These are phyloP conservation scores for Ochlodes sylvanus DNA, from an alignment of 2,888 invertebrate species.

Conservation along the genomic window DNA sequence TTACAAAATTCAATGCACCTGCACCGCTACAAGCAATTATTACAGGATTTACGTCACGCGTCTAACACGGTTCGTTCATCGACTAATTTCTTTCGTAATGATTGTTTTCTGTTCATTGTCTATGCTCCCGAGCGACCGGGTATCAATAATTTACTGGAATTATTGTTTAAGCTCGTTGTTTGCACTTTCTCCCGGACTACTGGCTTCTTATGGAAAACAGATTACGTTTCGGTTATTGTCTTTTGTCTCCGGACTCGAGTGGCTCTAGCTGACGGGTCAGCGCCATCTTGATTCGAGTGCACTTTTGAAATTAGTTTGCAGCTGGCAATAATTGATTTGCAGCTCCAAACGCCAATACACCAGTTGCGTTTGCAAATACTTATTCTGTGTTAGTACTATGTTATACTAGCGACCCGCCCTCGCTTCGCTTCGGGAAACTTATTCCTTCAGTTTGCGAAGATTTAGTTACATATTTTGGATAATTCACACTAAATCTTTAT, in stretches of 20 bases:
- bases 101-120: conserved; percentile 49
- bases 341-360: conserved; percentile 13
- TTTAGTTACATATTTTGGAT: no score
- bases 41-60: conserved; percentile 42
- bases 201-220: conserved; percentile 56
- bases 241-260: conserved; percentile 55
- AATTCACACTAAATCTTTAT: no score
- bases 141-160: conserved; percentile 42
- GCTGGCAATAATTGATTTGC: conserved; percentile 45
- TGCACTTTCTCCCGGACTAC: conserved; percentile 70
- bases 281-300: conserved; percentile 55
- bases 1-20: conserved; percentile 33
- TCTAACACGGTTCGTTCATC: conserved; percentile 48
- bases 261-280: conserved; percentile 53
- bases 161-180: conserved; percentile 55
- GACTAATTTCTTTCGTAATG: conserved; percentile 53
- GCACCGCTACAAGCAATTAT: conserved; percentile 41
- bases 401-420: no score
- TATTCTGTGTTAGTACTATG: no score
- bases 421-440: no score
- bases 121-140: conserved; percentile 38
- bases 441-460: no score
- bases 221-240: conserved; percentile 63
- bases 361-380: conserved; percentile 6
- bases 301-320: conserved; percentile 59